Base-by-base conservation (phyloP, 1,140 invertebrate species). In the Sitobion miscanthi region DNA sequence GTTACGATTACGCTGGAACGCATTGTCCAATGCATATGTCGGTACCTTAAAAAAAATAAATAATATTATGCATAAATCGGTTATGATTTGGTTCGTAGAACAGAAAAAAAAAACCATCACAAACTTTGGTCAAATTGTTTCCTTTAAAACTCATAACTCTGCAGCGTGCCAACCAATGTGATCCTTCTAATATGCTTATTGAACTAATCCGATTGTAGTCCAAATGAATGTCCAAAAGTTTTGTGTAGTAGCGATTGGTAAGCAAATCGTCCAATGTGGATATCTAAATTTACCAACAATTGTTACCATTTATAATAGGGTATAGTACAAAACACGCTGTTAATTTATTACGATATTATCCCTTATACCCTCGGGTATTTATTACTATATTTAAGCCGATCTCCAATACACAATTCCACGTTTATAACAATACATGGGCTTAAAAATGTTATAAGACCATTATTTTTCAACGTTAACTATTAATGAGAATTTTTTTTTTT, bases 21-120 rank as follows among this genome's bases (percentile, higher is more conserved):
- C 97, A 94, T 97, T 97, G 94, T 98, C 97, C 83, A 98, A 95
- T 0, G 97, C 97, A 94, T 97, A 98, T 0, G 97, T 96, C 52
- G 97, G 97, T 89, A 98, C 95, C 97, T 97, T 95, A 85, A 95
- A 95, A 95, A 85, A 62, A 87, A 42, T 42, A 42, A 93, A 94
- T 94, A 82, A 94, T 87, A 52, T 6, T 21, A 21, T 21, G 25
- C 14, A 30, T 86, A 47, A 42, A 30, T 47, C 25, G 38, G 4
- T 69, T 69, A 52, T 52, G 2, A 77, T n/a, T 77, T 77, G 5
- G 4, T 77, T n/a, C n/a, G n/a, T 30, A 42, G 3, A 42, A 42
- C 42, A n/a, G 6, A 93, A 88, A 90, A 38, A 82, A 62, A 69
- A 17, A 89, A 30, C 8, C 5, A 30, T 42, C 95, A 95, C 94